Percentiles rank a stretch among this genome's conserved stretches.
Evolutionary conservation across 2,888 invertebrate species (phyloP).

Genomic region (Acrocyrtus sp.): DNA sequence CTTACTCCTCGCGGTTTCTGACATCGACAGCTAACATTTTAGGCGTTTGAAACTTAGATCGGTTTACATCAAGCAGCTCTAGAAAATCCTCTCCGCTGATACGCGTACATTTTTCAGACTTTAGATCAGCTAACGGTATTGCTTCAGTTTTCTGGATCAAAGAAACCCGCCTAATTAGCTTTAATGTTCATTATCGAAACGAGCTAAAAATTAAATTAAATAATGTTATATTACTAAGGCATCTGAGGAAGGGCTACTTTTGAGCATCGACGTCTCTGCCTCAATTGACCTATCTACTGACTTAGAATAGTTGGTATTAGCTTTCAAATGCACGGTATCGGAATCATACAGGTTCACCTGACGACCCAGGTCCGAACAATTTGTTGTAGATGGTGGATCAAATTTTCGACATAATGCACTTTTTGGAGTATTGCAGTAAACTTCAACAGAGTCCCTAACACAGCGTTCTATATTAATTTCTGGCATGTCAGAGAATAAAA

Average conservation of each 20-base stretch:
- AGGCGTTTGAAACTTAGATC: conserved; percentile 65
- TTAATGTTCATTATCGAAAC: no score
- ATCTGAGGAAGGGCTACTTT: conserved; percentile 48
- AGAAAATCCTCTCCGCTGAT: conserved; percentile 88
- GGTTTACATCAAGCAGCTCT: conserved; percentile 72
- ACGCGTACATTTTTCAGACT: conserved; percentile 81
- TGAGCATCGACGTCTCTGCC: conserved; percentile 37
- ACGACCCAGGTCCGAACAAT: conserved; percentile 45
- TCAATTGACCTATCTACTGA: neutral
- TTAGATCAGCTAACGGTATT: conserved; percentile 76
- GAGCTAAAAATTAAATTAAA: no score
- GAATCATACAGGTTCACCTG: conserved; percentile 44
- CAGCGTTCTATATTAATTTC: conserved; percentile 94
- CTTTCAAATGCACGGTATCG: conserved; percentile 17
- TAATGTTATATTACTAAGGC: conserved; percentile 51
- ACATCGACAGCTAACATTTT: conserved; percentile 77
- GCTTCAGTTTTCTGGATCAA: conserved; percentile 74
- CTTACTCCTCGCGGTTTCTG: conserved; percentile 74
- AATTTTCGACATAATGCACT: conserved; percentile 89
- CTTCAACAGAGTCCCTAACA: conserved; percentile 86
- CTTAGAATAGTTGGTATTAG: neutral
- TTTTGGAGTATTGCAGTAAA: conserved; percentile 86
- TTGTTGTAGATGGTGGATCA: conserved; percentile 67
- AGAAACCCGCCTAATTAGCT: neutral
- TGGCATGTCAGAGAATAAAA: conserved; percentile 98